A percentile compares a stretch with the other conserved stretches of the same genome.
Evolutionary conservation across 2,113 vertebrate species (phyloP).

Genomic region (Agelaius tricolor): DNA sequence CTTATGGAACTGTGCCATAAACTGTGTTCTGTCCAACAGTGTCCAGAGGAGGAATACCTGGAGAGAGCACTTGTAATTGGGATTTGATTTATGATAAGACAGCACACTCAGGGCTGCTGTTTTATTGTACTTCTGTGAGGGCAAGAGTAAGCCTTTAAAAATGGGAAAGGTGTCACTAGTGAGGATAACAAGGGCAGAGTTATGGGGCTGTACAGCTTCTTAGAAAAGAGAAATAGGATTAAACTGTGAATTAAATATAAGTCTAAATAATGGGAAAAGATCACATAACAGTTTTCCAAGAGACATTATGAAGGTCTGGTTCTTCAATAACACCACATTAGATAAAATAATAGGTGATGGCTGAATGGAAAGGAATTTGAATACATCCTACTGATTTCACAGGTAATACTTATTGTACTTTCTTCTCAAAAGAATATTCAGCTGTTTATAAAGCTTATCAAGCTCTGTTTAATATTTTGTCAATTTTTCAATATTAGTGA

Average conservation of each 20-base stretch:
- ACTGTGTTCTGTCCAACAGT: not conserved
- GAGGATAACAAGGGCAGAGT: not conserved
- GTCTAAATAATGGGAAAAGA: not conserved
- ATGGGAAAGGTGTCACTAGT: not conserved
- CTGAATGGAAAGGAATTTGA: not conserved
- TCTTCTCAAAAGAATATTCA: not conserved
- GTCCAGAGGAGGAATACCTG: not conserved
- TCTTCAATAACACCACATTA: not conserved
- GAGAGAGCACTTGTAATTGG: not conserved
- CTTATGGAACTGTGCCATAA: not conserved
- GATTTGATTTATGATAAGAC: not conserved
- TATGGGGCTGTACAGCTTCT: not conserved
- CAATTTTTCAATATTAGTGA: not conserved
- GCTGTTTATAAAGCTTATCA: not conserved
- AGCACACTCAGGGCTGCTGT: not conserved
- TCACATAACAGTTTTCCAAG: not conserved
- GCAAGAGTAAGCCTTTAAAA: not conserved
- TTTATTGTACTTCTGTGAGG: not conserved
- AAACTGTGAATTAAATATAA: not conserved
- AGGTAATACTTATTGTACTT: not conserved
- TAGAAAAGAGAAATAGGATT: conserved; percentile 1
- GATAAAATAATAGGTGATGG: not conserved
- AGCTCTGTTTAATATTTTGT: not conserved
- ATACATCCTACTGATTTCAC: not conserved
- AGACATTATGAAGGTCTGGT: not conserved